Base-by-base conservation (phyloP, 2,113 vertebrate species). In the Procapra przewalskii region DNA sequence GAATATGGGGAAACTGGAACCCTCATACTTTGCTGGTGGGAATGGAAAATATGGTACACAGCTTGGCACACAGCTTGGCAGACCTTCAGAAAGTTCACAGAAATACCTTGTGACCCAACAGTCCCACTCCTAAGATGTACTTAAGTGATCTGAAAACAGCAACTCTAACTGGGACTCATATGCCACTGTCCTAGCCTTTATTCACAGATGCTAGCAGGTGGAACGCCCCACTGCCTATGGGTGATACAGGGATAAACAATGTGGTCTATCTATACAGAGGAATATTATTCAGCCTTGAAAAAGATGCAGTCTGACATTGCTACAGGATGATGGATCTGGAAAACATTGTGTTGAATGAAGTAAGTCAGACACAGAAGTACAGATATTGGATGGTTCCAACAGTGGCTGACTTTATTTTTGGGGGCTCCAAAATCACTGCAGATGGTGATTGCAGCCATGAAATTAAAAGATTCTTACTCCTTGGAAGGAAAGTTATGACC, bases 251-350 rank as follows among this genome's bases (percentile, higher is more conserved):
- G 48, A 57, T 50, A 13, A 36, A 40, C 13, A 84, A 43, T 59
- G 27, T 12, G 75, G 27, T n/a, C 36, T 43, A 2, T 50, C 5
- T 2, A 1, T 7, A 17, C n/a, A 25, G 2, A 23, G 55, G 23
- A 48, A 79, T 79, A 31, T 10, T 77, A 62, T 33, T 54, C 36
- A 48, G 50, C 25, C 31, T 36, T 31, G 16, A 43, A 45, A 89
- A 80, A 36, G 85, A 62, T 25, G n/a, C 8, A 13, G 21, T 50
- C 31, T 67, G 50, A 36, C 40, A 71, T 5, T 50, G 25, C 13
- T 36, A 54, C 52, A 57, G n/a, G 48, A 17, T 27, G 43, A 12
- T 60, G 31, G 43, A 17, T 60, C n/a, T 81, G 8, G 45, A 75
- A 48, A 45, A 55, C n/a, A 50, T 3, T 40, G 21, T 59, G 27